Base-by-base conservation (phyloP, 53 echinoderm and acorn worm species). In the Luidia sarsii region DNA sequence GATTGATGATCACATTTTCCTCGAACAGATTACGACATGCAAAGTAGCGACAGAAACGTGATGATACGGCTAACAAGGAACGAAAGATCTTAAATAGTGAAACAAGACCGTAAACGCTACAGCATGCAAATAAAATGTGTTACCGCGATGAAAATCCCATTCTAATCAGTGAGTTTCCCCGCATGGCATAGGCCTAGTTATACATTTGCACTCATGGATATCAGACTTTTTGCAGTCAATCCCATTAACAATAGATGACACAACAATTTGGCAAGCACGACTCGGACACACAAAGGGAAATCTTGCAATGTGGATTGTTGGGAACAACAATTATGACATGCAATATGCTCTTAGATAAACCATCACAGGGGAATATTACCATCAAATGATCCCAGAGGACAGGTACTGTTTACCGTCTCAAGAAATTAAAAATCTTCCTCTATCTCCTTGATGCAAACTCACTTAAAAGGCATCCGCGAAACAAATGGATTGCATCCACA, bases 361-460 rank as follows among this genome's bases (percentile, higher is more conserved):
- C 77, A 77, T 60, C 77, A 48, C 77, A 46, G 33, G 77, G 77
- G 77, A 77, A 77, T 77, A 77, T 77, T 61, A 61, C 77, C 61
- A 60, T 77, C 57, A 77, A 77, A 77, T 55, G 77, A 15, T 77
- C 77, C 60, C 77, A 18, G 18, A 18, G 61, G 77, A 25, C 41
- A 77, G 31, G 45, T 61, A 60, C 48, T 77, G 77, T 77, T 61
- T 61, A 55, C 61, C 59, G 60, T 61, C 77, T 14, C 45, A 30
- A 77, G 77, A 77, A 77, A 74, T 57, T 10, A 46, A 41, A 50
- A 27, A 77, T 46, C 18, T 59, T 30, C 37, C 30, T 22, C 59
- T 31, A 37, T 60, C 72, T 30, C 25, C 56, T 16, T 19, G 50
- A 8, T 19, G 8, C 9, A 39, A n/a, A 24, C 43, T 7, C 48